Conservation (phyloP, 1,140 invertebrate species). For the Battus philenor region DNA sequence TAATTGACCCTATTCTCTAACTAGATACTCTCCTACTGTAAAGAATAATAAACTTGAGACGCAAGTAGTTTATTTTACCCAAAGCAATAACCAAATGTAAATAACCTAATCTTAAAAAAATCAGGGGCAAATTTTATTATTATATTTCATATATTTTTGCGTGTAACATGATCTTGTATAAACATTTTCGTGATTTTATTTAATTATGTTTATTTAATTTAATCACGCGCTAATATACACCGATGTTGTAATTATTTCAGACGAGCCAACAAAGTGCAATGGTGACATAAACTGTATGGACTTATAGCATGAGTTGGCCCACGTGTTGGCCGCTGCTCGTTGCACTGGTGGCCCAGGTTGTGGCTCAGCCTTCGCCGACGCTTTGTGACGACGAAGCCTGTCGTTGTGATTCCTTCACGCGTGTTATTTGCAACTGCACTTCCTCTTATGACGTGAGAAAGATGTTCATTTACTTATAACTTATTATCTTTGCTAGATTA, state of each 20-base stretch:
- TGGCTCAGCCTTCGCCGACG: constrained; percentile 57
- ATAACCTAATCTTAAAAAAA: too few relatives aligned
- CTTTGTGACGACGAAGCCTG: constrained; percentile 77
- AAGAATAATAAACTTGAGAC: too few relatives aligned
- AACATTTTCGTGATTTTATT: too few relatives aligned
- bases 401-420: constrained; percentile 76
- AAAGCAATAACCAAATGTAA: too few relatives aligned
- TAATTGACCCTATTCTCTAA: too few relatives aligned
- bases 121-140: too few relatives aligned
- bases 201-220: too few relatives aligned
- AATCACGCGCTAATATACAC: too few relatives aligned
- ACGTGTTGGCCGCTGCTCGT: constrained; percentile 45
- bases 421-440: constrained; percentile 77
- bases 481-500: not conserved
- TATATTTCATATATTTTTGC: too few relatives aligned
- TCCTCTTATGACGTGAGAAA: constrained; percentile 73
- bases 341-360: constrained; percentile 35
- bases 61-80: too few relatives aligned
- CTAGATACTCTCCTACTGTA: too few relatives aligned
- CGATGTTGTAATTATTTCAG: constrained; percentile 31
- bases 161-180: too few relatives aligned
- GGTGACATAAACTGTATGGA: constrained; percentile 46
- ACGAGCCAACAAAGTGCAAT: constrained; percentile 36
- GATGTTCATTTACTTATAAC: constrained; percentile 24
- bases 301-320: constrained; percentile 44